Conservation (phyloP, 2,888 invertebrate species). For the Nomada fucata region DNA sequence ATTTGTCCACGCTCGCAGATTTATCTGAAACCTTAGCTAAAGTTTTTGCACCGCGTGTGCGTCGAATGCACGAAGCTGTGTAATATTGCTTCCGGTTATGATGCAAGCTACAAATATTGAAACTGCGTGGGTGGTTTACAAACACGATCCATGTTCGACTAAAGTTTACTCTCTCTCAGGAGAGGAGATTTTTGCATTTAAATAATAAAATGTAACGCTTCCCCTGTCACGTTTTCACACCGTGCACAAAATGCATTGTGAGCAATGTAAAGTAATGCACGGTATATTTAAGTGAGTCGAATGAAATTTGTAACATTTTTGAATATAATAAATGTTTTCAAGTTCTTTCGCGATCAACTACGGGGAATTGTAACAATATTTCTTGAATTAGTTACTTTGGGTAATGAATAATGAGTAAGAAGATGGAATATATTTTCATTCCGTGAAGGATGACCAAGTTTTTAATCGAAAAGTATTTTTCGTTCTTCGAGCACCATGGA, state of each 20-base stretch:
- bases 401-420: no score
- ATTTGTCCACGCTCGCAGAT: not conserved
- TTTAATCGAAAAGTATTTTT: no score
- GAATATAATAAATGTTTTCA: no score
- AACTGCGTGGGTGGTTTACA: not conserved
- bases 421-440: no score
- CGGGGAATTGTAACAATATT: no score
- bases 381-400: no score
- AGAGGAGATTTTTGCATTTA: not conserved
- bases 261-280: no score
- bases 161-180: not conserved
- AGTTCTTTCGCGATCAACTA: no score
- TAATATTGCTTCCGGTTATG: not conserved
- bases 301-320: no score
- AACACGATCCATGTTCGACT: not conserved
- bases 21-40: not conserved
- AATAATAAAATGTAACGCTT: not conserved
- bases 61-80: conserved; percentile 7
- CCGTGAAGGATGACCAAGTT: no score
- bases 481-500: no score
- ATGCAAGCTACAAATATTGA: conserved; percentile 24
- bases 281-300: no score
- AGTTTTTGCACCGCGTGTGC: not conserved
- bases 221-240: not conserved
- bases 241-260: not conserved